phyloP scores from a whole-genome alignment of 2,888 invertebrate genomes.

The Caenorhabditis uteleia region DNA sequence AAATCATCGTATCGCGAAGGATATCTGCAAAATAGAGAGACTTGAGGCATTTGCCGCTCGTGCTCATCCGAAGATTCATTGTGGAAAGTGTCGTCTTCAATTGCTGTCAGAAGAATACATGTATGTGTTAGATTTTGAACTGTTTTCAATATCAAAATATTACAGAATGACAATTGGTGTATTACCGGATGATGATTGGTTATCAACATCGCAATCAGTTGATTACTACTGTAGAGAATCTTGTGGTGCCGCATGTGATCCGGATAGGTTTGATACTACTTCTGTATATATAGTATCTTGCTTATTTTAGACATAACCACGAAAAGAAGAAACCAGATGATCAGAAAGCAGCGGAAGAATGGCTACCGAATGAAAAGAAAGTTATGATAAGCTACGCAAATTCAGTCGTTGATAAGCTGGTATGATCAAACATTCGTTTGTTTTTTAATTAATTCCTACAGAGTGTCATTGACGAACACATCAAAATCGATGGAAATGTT shows the following conservation, averaged over 20 bases:
- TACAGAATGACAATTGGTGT: slow-evolving; percentile 30
- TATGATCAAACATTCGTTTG: not conserved
- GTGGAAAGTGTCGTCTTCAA: slow-evolving; percentile 9
- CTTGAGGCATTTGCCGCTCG: slow-evolving; percentile 42
- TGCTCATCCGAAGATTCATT: slow-evolving; percentile 8
- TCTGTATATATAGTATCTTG: too few relatives aligned
- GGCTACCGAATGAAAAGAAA: slow-evolving; percentile 45
- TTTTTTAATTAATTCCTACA: slow-evolving; percentile 6
- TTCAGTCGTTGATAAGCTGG: slow-evolving; percentile 21
- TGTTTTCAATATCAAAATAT: not conserved
- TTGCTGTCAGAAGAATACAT: slow-evolving; percentile 33
- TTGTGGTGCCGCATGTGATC: slow-evolving; percentile 55
- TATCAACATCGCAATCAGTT: slow-evolving; percentile 52
- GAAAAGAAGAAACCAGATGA: slow-evolving; percentile 13
- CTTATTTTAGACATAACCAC: slow-evolving; percentile 16
- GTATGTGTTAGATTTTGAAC: slow-evolving; percentile 2
- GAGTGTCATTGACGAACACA: slow-evolving; percentile 19
- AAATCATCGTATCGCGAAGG: slow-evolving; percentile 49
- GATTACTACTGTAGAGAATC: slow-evolving; percentile 60
- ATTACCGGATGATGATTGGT: slow-evolving; percentile 58
- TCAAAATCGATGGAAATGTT: slow-evolving; percentile 25
- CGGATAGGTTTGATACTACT: slow-evolving; percentile 29
- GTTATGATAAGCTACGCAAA: slow-evolving; percentile 51
- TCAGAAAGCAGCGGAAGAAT: slow-evolving; percentile 34
- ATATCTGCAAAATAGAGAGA: slow-evolving; percentile 40